Evolutionary conservation across 2,113 vertebrate genomes (phyloP), one percentile per base, ranked within the genome.

Genomic region (Solenodon paradoxus): DNA sequence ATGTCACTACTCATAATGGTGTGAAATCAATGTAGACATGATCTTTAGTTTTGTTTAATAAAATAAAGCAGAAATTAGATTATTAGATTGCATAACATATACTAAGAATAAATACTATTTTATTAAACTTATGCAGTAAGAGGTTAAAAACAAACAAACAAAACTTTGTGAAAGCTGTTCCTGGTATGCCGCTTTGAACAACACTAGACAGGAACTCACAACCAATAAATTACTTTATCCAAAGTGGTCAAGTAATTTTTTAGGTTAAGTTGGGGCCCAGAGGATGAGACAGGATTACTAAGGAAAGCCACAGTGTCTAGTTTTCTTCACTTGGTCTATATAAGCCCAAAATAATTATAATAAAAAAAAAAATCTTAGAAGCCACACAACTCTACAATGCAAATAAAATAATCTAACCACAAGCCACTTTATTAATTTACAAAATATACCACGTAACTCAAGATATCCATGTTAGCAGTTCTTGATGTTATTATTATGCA

Each of bases 381-480:
- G 28, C 42, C 11, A 88, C n/a, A 92, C 16, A 89, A 77, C 72
- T 85, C 20, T 35, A 91, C 66, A n/a, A n/a, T n/a, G n/a, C n/a
- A n/a, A n/a, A 12, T 3, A 88, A 90, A 79, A 88, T 19, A 88
- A 68, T 71, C 35, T 74, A 32, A 91, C 42, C 24, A n/a, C 16
- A 96, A 94, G n/a, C 59, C 22, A 81, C 13, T 81, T 15, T 68
- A 75, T 80, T 88, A 94, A 81, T 74, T 89, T 71, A 83, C 17
- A 85, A 96, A 96, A 79, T 61, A 81, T 0, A 93, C 9, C 9
- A 66, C 61, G 57, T 74, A 93, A 66, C 9, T 32, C 24, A 90
- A n/a, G 16, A 75, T 66, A 83, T 20, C n/a, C 49, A 63, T 22
- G 22, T 68, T 61, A 74, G n/a, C 42, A 90, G 88, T 47, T 77